A percentile compares a stretch with the other conserved stretches of the same genome.
These are phyloP conservation scores for Leucoptera coffeella DNA, from an alignment of 2,888 invertebrate species.

Conservation along the genomic window DNA sequence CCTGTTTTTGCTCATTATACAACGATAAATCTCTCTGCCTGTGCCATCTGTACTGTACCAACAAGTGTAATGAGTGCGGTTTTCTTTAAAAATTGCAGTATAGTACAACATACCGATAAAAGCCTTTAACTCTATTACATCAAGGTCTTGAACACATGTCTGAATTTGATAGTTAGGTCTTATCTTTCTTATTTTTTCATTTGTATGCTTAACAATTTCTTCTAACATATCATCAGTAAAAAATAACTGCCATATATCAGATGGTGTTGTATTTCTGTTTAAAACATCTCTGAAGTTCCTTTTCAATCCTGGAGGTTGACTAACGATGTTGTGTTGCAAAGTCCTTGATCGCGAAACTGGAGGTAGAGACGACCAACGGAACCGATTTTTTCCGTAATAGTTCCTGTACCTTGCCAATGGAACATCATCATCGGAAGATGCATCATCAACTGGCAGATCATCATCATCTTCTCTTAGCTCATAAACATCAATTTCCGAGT, in stretches of 20 bases:
- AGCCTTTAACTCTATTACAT: conserved; percentile 1
- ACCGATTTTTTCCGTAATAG: not conserved
- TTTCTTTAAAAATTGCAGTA: conserved; percentile 7
- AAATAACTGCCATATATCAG: conserved; percentile 2
- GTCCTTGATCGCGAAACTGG: conserved; percentile 5
- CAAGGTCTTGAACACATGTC: conserved; percentile 6
- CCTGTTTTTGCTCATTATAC: conserved; percentile 4
- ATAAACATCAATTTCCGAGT: conserved; percentile 4
- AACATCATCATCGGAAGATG: conserved; percentile 4
- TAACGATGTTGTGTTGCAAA: conserved; percentile 5
- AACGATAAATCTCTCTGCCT: conserved; percentile 6
- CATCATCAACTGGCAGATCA: conserved; percentile 1
- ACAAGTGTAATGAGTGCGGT: conserved; percentile 4
- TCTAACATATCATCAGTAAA: conserved; percentile 2
- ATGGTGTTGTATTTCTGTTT: conserved; percentile 1
- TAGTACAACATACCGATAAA: conserved; percentile 3
- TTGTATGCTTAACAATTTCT: conserved; percentile 5
- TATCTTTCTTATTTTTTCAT: conserved; percentile 4
- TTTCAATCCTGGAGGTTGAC: conserved; percentile 4
- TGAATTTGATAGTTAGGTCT: conserved; percentile 4
- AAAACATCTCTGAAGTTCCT: conserved; percentile 1
- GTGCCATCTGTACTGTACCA: conserved; percentile 6
- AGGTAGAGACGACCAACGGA: not conserved
- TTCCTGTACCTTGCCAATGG: conserved; percentile 4
- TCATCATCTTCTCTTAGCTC: conserved; percentile 1